phyloP scores from a whole-genome alignment of 1,140 invertebrate species.

The Neodiprion fabricii region DNA sequence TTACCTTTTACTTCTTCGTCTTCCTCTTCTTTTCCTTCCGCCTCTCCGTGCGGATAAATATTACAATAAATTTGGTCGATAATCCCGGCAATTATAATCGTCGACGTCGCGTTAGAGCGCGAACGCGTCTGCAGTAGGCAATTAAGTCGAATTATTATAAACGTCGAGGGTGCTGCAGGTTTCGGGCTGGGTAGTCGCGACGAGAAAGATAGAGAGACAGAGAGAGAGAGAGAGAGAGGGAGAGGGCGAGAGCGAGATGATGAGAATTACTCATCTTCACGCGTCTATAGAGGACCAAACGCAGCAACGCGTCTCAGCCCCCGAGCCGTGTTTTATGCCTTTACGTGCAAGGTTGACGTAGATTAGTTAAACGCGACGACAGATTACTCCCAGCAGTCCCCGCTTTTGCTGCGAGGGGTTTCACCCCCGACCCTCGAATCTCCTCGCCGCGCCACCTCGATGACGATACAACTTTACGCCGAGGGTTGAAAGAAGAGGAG shows the following conservation, averaged over 20 bases:
- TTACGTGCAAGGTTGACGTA: conserved; percentile 23
- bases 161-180: too few relatives aligned
- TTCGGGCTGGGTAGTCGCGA: too few relatives aligned
- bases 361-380: conserved; percentile 56
- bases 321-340: background rate
- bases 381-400: conserved; percentile 45
- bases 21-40: background rate
- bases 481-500: background rate
- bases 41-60: too few relatives aligned
- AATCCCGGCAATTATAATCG: too few relatives aligned
- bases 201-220: too few relatives aligned
- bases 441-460: conserved; percentile 23
- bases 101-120: too few relatives aligned
- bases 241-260: too few relatives aligned
- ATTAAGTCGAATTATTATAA: background rate
- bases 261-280: background rate
- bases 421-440: background rate
- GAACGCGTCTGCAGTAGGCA: background rate
- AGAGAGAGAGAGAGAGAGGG: too few relatives aligned
- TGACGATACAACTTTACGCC: conserved; percentile 52
- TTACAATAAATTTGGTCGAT: too few relatives aligned
- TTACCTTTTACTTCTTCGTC: background rate
- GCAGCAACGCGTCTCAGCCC: too few relatives aligned
- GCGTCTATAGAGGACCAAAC: background rate
- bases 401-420: conserved; percentile 4